phyloP scores from a whole-genome alignment of 2,113 vertebrate genomes.

The Oncorhynchus tshawytscha region DNA sequence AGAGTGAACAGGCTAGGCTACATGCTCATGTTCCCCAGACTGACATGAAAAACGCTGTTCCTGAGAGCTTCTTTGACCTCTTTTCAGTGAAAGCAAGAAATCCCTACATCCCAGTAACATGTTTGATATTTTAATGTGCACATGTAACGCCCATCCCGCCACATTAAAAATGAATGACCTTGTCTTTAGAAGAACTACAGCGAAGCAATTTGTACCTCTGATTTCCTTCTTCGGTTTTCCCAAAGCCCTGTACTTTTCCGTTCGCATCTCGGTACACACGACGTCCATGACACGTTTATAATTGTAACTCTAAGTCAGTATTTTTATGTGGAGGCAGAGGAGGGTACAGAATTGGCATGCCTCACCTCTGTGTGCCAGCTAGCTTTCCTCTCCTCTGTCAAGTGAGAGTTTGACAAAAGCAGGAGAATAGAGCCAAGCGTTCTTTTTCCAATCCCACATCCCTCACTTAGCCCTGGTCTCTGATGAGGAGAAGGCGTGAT shows the following conservation, averaged over 20 bases:
- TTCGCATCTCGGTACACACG: conserved; percentile 58
- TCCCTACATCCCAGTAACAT: no score
- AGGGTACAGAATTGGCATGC: conserved; percentile 69
- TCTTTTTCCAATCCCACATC: conserved; percentile 66
- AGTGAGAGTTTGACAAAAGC: conserved; percentile 67
- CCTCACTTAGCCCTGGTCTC: conserved; percentile 61
- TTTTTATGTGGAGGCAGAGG: conserved; percentile 66
- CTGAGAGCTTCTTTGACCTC: conserved; percentile 59
- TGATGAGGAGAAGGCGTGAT: conserved; percentile 73
- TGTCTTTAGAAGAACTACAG: conserved; percentile 42
- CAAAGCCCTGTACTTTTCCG: conserved; percentile 15
- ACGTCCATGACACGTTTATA: conserved; percentile 69
- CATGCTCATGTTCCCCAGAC: conserved; percentile 44
- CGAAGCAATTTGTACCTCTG: conserved; percentile 21
- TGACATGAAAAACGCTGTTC: conserved; percentile 62
- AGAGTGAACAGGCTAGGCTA: conserved; percentile 27
- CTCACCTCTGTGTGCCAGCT: conserved; percentile 70
- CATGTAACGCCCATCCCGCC: conserved; percentile 47
- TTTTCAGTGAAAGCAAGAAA: conserved; percentile 45
- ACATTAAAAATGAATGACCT: conserved; percentile 50
- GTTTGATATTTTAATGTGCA: conserved; percentile 15
- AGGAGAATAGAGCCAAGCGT: conserved; percentile 60
- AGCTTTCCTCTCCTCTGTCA: conserved; percentile 63
- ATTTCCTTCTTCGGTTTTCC: no score
- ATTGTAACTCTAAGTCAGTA: conserved; percentile 63